phyloP scores from a whole-genome alignment of 2,113 vertebrate genomes.

The Pipa parva region DNA sequence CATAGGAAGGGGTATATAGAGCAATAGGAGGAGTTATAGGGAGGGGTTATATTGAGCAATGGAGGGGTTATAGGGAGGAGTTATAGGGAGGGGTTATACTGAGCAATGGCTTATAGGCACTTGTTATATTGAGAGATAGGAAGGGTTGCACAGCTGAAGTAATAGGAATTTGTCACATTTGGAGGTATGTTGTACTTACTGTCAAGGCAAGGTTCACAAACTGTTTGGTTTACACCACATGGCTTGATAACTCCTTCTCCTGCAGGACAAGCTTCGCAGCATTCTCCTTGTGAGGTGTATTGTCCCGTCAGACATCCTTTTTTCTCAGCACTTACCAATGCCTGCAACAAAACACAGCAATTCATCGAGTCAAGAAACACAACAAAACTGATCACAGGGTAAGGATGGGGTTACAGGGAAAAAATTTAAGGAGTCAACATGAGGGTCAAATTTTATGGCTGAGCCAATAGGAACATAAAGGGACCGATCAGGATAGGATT shows the following conservation, averaged over 20 bases:
- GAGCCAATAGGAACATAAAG: no score
- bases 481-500: no score
- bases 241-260: conserved; percentile 80
- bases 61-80: no score
- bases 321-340: conserved; percentile 47
- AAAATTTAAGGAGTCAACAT: neutral
- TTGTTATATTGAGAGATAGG: no score
- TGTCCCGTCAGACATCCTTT: conserved; percentile 58
- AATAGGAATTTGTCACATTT: no score
- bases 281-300: conserved; percentile 72
- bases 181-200: conserved; percentile 72
- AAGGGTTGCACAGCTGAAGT: no score
- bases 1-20: no score
- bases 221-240: conserved; percentile 78
- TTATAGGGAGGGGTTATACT: no score
- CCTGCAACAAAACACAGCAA: neutral
- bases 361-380: neutral
- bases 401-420: neutral
- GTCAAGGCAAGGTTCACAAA: conserved; percentile 86
- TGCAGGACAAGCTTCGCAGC: conserved; percentile 82
- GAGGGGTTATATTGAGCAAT: no score
- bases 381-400: neutral
- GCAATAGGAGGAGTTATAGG: no score
- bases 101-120: no score
- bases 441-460: no score